phyloP scores from a whole-genome alignment of 2,797 vertebrate species.

The Microcaecilia unicolor region DNA sequence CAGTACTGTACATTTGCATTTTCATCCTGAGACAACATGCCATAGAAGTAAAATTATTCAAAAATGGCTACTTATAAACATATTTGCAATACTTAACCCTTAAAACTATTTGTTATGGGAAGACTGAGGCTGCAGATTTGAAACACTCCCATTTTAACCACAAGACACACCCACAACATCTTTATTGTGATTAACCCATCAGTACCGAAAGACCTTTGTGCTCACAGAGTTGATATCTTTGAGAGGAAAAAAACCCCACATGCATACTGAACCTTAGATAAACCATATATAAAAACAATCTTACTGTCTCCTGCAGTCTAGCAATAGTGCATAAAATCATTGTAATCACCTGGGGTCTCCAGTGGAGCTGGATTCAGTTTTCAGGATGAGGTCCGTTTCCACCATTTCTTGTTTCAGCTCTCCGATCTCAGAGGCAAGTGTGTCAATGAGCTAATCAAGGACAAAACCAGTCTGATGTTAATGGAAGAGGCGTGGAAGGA shows the following conservation, averaged over 20 bases:
- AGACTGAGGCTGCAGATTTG: too few species aligned
- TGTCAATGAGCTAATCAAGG: slow-evolving; percentile 79
- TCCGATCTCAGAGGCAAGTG: slow-evolving; percentile 81
- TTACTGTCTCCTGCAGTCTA: neutral
- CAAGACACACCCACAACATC: slow-evolving; percentile 6
- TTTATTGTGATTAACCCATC: neutral
- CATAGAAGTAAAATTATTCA: too few species aligned
- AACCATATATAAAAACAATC: neutral
- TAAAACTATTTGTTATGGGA: too few species aligned
- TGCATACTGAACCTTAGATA: neutral
- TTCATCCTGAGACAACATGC: too few species aligned
- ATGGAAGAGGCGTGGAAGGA: slow-evolving; percentile 41
- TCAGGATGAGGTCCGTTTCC: slow-evolving; percentile 51
- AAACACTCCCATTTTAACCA: neutral
- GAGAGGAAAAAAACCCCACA: neutral
- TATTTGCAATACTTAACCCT: too few species aligned
- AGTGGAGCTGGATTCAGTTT: slow-evolving; percentile 50
- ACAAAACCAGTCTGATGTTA: slow-evolving; percentile 51
- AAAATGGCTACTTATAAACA: too few species aligned
- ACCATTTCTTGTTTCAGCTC: slow-evolving; percentile 91
- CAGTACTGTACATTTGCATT: too few species aligned
- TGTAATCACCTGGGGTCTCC: slow-evolving; percentile 59
- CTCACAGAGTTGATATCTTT: neutral
- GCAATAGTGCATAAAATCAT: slow-evolving; percentile 1
- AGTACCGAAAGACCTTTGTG: neutral